phyloP scores from a whole-genome alignment of 2,113 vertebrate species.

The human region DNA sequence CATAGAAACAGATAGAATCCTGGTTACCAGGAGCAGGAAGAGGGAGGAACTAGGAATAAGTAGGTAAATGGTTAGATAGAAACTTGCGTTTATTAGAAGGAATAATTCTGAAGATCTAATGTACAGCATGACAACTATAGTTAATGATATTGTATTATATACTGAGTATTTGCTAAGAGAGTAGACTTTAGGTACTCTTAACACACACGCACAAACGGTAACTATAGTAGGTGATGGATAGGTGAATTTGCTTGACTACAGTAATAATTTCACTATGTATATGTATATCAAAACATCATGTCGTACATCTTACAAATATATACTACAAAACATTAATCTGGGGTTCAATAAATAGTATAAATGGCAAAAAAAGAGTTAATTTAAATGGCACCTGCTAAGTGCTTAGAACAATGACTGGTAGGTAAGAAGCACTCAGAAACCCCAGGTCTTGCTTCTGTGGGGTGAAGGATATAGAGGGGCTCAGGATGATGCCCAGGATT shows the following conservation, averaged over 20 bases:
- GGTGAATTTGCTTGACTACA: background rate
- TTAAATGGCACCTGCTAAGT: background rate
- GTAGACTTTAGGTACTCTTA: background rate
- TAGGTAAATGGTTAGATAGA: background rate
- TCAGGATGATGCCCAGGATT: background rate
- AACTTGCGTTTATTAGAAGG: background rate
- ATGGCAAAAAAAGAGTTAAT: background rate
- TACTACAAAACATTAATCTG: background rate
- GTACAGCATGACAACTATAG: background rate
- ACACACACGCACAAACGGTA: background rate
- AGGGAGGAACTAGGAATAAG: background rate
- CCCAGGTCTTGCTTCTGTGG: background rate
- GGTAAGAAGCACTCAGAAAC: background rate
- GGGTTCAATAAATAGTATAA: background rate
- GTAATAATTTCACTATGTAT: background rate
- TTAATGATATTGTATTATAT: background rate
- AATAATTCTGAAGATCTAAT: background rate
- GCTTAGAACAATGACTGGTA: background rate
- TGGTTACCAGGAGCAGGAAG: background rate
- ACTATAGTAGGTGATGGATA: background rate
- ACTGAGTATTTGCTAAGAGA: background rate
- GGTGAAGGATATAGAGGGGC: background rate
- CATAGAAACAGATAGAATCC: background rate
- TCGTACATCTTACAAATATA: background rate
- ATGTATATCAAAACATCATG: background rate